phyloP scores from a whole-genome alignment of 1,140 invertebrate genomes.

The Hycleus phaleratus region DNA sequence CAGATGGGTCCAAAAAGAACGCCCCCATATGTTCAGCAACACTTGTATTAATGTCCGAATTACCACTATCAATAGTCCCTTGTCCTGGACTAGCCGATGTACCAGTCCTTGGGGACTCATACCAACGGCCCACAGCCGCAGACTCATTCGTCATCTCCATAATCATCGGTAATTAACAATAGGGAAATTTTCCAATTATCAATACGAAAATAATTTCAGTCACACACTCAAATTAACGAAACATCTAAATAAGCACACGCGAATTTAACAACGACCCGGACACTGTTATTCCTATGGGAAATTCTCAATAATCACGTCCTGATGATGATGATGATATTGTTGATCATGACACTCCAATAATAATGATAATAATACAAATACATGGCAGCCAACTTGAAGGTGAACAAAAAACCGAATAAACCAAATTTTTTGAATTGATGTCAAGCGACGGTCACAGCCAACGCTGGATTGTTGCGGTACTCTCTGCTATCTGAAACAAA shows the following conservation, averaged over 20 bases:
- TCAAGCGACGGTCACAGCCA: constrained; percentile 21
- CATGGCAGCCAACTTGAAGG: too few species aligned
- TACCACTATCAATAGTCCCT: constrained; percentile 25
- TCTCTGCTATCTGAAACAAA: constrained; percentile 19
- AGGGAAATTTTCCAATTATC: neutral
- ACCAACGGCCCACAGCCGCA: constrained; percentile 37
- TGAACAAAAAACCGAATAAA: neutral
- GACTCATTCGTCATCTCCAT: constrained; percentile 43
- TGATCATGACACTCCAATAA: too few species aligned
- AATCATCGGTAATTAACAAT: constrained; percentile 36
- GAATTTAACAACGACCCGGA: too few species aligned
- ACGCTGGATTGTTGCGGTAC: constrained; percentile 3
- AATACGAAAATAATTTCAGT: too few species aligned
- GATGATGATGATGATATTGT: too few species aligned
- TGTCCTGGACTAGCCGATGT: constrained; percentile 39
- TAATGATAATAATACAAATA: too few species aligned
- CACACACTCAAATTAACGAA: too few species aligned
- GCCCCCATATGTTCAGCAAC: constrained; percentile 41
- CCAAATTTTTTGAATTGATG: constrained; percentile 9
- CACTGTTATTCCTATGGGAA: too few species aligned
- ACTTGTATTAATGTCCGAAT: constrained; percentile 37
- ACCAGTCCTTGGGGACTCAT: constrained; percentile 39
- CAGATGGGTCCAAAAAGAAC: constrained; percentile 40
- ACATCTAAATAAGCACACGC: too few species aligned
- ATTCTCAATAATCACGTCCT: too few species aligned